Percentiles rank a stretch among this genome's conserved stretches.
Evolutionary conservation across 35 echinoderm and acorn worm genomes (phyloP).

Genomic region (Strongylocentrotus purpuratus): DNA sequence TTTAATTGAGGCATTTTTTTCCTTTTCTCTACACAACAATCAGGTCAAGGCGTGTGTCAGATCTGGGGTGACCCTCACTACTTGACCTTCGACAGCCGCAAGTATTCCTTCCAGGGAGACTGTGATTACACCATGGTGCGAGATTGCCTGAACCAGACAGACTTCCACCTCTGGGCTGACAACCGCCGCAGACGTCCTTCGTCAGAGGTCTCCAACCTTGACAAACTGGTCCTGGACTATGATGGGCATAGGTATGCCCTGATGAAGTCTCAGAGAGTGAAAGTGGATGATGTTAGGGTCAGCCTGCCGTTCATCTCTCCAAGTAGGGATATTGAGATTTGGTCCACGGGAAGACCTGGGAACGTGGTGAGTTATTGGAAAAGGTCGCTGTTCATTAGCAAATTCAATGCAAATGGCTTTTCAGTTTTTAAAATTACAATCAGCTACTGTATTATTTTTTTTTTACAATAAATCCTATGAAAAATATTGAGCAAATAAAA

Average conservation of each 20-base stretch:
- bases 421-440: no score
- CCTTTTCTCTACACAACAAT: neutral
- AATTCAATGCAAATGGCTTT: neutral
- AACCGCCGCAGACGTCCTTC: constrained; percentile 78
- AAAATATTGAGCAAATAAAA: no score
- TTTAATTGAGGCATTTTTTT: neutral
- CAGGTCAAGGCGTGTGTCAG: constrained; percentile 62
- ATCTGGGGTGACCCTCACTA: constrained; percentile 91
- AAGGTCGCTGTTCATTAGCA: neutral
- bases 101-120: constrained; percentile 83
- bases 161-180: constrained; percentile 68
- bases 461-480: no score
- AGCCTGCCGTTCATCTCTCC: constrained; percentile 1
- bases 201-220: constrained; percentile 36
- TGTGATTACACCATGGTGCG: constrained; percentile 79
- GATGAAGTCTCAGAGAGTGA: neutral
- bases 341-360: constrained; percentile 23
- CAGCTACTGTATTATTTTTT: no score
- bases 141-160: constrained; percentile 49
- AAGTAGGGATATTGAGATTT: constrained; percentile 11
- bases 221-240: constrained; percentile 39
- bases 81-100: constrained; percentile 67
- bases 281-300: neutral
- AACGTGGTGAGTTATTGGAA: constrained; percentile 21
- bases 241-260: neutral